phyloP scores from a whole-genome alignment of 2,797 vertebrate species.

The Neoniphon sammara region DNA sequence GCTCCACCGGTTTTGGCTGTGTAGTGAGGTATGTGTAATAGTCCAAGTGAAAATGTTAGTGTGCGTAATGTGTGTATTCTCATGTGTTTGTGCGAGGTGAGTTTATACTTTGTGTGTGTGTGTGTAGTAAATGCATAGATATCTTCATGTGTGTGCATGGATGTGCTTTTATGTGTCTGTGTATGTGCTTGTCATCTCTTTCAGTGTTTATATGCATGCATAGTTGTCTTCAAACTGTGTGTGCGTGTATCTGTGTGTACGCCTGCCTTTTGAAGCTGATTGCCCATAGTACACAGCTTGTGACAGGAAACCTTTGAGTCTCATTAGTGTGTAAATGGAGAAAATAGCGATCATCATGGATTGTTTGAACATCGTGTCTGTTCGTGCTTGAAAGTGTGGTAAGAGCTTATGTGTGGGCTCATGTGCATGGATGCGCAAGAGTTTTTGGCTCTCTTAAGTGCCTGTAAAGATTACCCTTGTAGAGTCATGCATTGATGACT shows the following conservation, averaged over 20 bases:
- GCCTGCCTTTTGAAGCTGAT: slow-evolving; percentile 41
- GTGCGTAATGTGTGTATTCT: not conserved
- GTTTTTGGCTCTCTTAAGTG: not conserved
- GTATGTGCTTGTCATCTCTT: no score
- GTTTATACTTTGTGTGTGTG: no score
- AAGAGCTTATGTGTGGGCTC: not conserved
- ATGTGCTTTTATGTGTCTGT: no score
- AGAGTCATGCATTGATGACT: slow-evolving; percentile 7
- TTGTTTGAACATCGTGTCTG: slow-evolving; percentile 16
- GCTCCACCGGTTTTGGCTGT: not conserved
- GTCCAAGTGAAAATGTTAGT: not conserved
- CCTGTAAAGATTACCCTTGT: slow-evolving; percentile 14
- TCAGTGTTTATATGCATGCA: not conserved
- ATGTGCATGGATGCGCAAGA: slow-evolving; percentile 3
- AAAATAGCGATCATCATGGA: slow-evolving; percentile 11
- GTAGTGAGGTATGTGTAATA: not conserved
- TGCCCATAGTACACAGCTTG: slow-evolving; percentile 17
- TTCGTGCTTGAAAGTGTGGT: not conserved
- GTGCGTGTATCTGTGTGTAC: not conserved
- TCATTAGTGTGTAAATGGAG: slow-evolving; percentile 31
- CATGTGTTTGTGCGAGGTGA: no score
- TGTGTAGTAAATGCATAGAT: no score
- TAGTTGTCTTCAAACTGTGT: not conserved
- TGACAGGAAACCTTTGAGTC: slow-evolving; percentile 15
- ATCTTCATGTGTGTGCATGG: no score